Evolutionary conservation across 2,113 vertebrate species (phyloP), one percentile per base, ranked within the genome.

Genomic region (Prionailurus bengalensis): DNA sequence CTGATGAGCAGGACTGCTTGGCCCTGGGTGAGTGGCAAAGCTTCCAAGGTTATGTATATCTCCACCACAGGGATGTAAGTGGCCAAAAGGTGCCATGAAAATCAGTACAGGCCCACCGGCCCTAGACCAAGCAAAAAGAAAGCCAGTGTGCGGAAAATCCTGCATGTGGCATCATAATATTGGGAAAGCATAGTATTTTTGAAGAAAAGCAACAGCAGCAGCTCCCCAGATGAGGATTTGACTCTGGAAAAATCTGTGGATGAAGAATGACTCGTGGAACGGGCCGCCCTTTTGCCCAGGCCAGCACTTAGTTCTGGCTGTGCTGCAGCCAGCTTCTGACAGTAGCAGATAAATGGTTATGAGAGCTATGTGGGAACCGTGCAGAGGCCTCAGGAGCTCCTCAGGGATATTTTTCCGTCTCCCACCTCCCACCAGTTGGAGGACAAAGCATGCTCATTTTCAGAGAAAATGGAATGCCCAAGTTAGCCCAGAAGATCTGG

Each of bases 181-280:
- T 68, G 23, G 39, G 53, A 42, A 93, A 82, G 82, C 4, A 19
- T 19, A 8, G 5, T 27, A n/a, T 23, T 95, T 70, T 23, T 81
- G 12, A 86, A 58, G 25, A 71, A 91, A 63, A 91, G 55, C 51
- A 85, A 58, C 21, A 58, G 86, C 31, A 39, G 21, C n/a, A 70
- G 61, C 19, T 79, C 25, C 23, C 83, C 70, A 82, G 66, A 87
- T 51, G 58, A 81, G 53, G 31, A 82, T 68, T 0, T 74, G 55
- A 51, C 33, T 79, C 82, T 84, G 90, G 78, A 79, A 36, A 36
- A 76, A 31, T 31, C 42, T 68, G 19, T 42, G n/a, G 76, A 33
- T 45, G 55, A 70, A 61, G 63, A 81, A 31, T 14, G 33, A 15
- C 45, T 19, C 1, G 0, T 1, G 17, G 45, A n/a, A 7, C 1